Conservation (phyloP, 2,113 vertebrate genomes). For the Salvelinus namaycush region DNA sequence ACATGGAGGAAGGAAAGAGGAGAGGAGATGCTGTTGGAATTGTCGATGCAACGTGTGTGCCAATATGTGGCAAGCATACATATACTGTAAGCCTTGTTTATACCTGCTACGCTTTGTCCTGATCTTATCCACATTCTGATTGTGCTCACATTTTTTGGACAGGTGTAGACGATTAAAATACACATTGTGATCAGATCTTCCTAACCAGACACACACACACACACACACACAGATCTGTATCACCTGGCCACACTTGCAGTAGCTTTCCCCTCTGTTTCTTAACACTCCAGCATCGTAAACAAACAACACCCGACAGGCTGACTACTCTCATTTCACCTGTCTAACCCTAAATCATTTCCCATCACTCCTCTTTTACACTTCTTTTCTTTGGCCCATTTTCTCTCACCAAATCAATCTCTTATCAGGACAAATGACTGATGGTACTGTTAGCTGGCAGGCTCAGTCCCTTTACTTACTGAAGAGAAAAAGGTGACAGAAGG, state of each 20-base stretch:
- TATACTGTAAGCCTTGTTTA: too few relatives aligned
- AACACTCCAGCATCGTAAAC: not conserved
- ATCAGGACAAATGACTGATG: not conserved
- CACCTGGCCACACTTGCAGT: conserved; percentile 22
- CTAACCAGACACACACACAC: not conserved
- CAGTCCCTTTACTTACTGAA: not conserved
- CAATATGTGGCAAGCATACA: not conserved
- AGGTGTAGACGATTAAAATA: too few relatives aligned
- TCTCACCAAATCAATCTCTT: not conserved
- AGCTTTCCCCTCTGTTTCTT: conserved; percentile 13
- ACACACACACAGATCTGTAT: not conserved
- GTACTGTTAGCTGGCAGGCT: not conserved
- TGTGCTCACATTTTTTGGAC: too few relatives aligned
- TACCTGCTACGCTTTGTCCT: too few relatives aligned
- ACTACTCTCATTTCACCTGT: too few relatives aligned
- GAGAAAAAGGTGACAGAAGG: not conserved
- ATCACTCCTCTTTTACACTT: not conserved
- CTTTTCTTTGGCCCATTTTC: not conserved
- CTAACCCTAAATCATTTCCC: not conserved
- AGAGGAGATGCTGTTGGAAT: not conserved
- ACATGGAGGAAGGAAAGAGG: not conserved
- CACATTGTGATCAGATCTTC: too few relatives aligned
- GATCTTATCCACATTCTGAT: too few relatives aligned
- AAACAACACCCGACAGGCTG: not conserved
- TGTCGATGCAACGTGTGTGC: not conserved